phyloP scores from a whole-genome alignment of 2,888 invertebrate genomes.

The Raillietiella orientalis region DNA sequence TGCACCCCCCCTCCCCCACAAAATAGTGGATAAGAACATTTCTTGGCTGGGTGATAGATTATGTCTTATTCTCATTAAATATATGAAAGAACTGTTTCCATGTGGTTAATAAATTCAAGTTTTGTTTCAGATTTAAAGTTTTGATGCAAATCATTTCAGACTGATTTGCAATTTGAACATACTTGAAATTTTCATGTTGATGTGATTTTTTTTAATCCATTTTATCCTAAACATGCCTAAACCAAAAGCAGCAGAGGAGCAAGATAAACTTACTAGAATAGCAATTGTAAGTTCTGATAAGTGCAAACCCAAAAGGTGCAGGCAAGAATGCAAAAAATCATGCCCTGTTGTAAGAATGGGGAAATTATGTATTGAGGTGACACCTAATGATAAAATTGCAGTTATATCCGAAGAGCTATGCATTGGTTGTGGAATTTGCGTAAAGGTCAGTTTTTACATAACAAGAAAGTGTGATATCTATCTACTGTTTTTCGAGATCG shows the following conservation, averaged over 20 bases:
- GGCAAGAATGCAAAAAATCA: conserved; percentile 92
- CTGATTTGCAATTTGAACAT: too few species aligned
- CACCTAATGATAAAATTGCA: conserved; percentile 78
- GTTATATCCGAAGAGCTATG: conserved; percentile 90
- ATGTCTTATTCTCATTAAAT: too few species aligned
- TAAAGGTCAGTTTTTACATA: conserved; percentile 34
- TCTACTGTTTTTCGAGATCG: too few species aligned
- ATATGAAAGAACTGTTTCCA: too few species aligned
- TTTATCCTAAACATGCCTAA: conserved; percentile 24
- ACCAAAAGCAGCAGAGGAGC: conserved; percentile 36
- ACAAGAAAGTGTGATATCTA: neutral
- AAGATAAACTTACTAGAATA: conserved; percentile 78
- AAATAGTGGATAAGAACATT: too few species aligned
- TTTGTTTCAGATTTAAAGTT: too few species aligned
- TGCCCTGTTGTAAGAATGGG: conserved; percentile 98
- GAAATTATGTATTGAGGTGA: conserved; percentile 93
- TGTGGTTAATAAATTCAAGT: too few species aligned
- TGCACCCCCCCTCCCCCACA: too few species aligned
- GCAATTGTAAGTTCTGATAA: conserved; percentile 92
- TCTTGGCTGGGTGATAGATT: too few species aligned
- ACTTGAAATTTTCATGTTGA: too few species aligned
- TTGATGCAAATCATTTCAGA: too few species aligned
- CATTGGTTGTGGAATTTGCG: conserved; percentile 98
- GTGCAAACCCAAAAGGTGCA: conserved; percentile 95
- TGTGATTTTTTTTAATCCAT: neutral